phyloP scores from a whole-genome alignment of 2,113 vertebrate species.

The Larimichthys crocea region DNA sequence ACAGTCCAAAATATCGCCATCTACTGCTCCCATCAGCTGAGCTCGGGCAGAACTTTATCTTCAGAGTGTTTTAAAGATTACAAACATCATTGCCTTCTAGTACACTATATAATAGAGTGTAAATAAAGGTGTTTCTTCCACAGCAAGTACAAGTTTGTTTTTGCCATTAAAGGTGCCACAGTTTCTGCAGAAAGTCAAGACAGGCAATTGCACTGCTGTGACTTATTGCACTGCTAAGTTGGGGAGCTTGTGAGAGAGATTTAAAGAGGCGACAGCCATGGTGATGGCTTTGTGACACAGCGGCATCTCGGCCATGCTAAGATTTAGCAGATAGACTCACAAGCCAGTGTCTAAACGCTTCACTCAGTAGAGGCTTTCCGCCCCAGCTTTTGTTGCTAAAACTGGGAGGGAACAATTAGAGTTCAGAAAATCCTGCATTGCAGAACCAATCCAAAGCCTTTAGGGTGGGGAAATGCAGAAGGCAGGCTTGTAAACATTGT shows the following conservation, averaged over 20 bases:
- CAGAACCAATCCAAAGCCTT: too few relatives aligned
- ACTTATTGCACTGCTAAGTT: not conserved
- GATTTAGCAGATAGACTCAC: too few relatives aligned
- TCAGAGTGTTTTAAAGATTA: not conserved
- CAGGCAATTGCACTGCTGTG: not conserved
- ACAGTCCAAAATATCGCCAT: not conserved
- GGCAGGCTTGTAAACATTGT: too few relatives aligned
- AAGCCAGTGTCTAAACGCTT: too few relatives aligned
- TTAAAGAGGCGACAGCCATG: too few relatives aligned
- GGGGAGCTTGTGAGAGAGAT: not conserved
- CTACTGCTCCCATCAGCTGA: not conserved
- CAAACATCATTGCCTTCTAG: not conserved
- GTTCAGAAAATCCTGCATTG: too few relatives aligned
- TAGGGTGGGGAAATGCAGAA: too few relatives aligned
- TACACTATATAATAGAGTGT: not conserved
- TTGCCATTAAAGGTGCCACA: not conserved
- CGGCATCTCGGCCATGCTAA: too few relatives aligned
- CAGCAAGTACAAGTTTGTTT: not conserved
- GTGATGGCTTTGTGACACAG: too few relatives aligned
- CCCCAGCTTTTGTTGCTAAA: too few relatives aligned
- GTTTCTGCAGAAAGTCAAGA: constrained; percentile 1
- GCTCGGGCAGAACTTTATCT: not conserved
- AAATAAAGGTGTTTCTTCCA: not conserved
- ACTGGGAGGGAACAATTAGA: too few relatives aligned
- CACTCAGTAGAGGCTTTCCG: too few relatives aligned